Conservation (phyloP, 2,888 invertebrate species). For the Gortyna flavago region DNA sequence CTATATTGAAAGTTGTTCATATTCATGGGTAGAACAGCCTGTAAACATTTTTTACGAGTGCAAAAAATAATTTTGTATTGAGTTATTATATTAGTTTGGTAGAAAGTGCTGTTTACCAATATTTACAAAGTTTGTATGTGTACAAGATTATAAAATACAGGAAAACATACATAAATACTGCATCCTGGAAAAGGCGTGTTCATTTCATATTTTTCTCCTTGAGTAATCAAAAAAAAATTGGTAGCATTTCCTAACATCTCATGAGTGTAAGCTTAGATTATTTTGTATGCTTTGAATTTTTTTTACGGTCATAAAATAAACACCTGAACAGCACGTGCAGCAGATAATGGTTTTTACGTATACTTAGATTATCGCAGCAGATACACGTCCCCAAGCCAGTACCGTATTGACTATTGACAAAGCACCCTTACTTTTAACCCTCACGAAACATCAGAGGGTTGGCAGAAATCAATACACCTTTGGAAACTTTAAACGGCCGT, state of each 20-base stretch:
- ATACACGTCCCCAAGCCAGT: slow-evolving; percentile 57
- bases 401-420: slow-evolving; percentile 73
- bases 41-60: too few relatives aligned
- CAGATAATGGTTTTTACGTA: slow-evolving; percentile 15
- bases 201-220: background rate
- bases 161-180: too few relatives aligned
- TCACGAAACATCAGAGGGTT: slow-evolving; percentile 73
- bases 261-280: background rate
- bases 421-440: slow-evolving; percentile 73
- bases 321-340: slow-evolving; percentile 17
- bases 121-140: background rate
- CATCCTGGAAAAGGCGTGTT: background rate
- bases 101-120: too few relatives aligned
- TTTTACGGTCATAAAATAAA: slow-evolving; percentile 20
- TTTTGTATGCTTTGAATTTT: background rate
- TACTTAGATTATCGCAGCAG: slow-evolving; percentile 30
- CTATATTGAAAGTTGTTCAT: too few relatives aligned
- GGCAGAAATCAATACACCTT: slow-evolving; percentile 85
- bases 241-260: background rate
- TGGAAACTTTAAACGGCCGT: slow-evolving; percentile 83
- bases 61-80: too few relatives aligned
- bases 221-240: background rate
- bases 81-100: too few relatives aligned
- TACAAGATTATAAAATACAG: background rate
- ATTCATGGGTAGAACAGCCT: too few relatives aligned